phyloP scores from a whole-genome alignment of 2,888 invertebrate genomes.

The Acrocyrtus sp. region DNA sequence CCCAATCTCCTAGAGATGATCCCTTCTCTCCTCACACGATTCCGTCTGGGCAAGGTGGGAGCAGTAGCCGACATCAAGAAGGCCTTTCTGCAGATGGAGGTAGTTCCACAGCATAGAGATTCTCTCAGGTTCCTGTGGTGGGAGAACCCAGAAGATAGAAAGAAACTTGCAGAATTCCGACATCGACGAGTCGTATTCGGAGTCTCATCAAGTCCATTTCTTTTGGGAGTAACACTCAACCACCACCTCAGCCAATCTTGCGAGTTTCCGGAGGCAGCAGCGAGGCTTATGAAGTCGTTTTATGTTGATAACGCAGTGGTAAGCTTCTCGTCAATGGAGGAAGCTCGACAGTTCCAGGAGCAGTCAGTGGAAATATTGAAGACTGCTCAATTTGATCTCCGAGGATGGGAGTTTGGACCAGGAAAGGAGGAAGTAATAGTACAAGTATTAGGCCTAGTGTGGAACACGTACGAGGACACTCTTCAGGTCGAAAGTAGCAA shows the following conservation, averaged over 20 bases:
- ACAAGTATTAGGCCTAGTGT: neutral
- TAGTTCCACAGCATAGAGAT: slow-evolving; percentile 60
- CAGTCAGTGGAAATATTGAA: neutral
- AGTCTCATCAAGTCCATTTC: slow-evolving; percentile 2
- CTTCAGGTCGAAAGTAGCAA: neutral
- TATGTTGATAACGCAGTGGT: slow-evolving; percentile 10
- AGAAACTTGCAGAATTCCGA: neutral
- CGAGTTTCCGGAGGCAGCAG: neutral
- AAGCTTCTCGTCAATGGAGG: neutral
- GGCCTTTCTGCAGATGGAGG: slow-evolving; percentile 64
- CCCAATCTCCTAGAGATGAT: slow-evolving; percentile 47
- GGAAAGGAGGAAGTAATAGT: neutral
- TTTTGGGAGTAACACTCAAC: neutral
- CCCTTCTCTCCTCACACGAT: slow-evolving; percentile 33
- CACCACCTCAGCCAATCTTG: neutral
- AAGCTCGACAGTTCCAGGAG: neutral
- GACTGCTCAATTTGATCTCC: slow-evolving; percentile 1
- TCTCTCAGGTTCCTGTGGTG: slow-evolving; percentile 63
- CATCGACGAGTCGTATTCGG: slow-evolving; percentile 13
- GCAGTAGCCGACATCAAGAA: slow-evolving; percentile 63
- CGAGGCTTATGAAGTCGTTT: neutral
- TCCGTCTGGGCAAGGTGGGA: slow-evolving; percentile 45
- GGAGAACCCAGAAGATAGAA: neutral
- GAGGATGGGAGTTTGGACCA: slow-evolving; percentile 19
- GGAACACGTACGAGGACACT: neutral